Evolutionary conservation across 2,113 vertebrate species (phyloP), one percentile per base, ranked within the genome.

Genomic region (Edolisoma coerulescens): DNA sequence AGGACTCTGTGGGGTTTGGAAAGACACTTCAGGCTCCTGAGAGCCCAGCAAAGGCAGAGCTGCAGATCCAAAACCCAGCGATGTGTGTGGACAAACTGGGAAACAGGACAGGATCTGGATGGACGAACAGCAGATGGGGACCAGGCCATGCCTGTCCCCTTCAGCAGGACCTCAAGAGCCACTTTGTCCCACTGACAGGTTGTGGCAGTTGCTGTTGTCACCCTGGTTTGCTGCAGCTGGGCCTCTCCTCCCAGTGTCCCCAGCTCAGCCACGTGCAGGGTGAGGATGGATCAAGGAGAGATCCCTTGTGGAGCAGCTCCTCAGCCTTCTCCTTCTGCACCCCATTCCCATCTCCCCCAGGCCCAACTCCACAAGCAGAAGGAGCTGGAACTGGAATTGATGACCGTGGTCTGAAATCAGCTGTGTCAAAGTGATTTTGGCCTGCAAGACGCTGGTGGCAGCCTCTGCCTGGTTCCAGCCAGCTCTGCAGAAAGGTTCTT

Each of bases 11-110:
- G 21, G 14, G 11, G 10, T 89, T 69, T 74, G 64, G 76, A 37
- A 42, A 59, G 18, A 16, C 16, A 6, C 35, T 7, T 24, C 27
- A 65, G 50, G 50, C 32, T 81, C 56, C 74, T 44, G 59, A 69
- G 41, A 64, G 30, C 35, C 16, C 49, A 45, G 52, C 0, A 1
- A 78, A 75, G n/a, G 33, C 27, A 33, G 22, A 10, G 7, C 42
- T 85, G 33, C 26, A 24, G 33, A 41, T 61, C 45, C 50, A 64
- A 76, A 68, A 5, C 23, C 20, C 60, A 33, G 17, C 7, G 4
- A 10, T 1, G 4, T 22, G 7, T n/a, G 15, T 35, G 32, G 32
- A 41, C 41, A 73, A 27, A 41, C 21, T 0, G 0, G 61, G 53
- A 78, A 71, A 63, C 3, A 33, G 49, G 56, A 41, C 52, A 68